A percentile compares a stretch with the other conserved stretches of the same genome.
Conservation (phyloP, 1,140 invertebrate species). For the Aphidius gifuensis region DNA sequence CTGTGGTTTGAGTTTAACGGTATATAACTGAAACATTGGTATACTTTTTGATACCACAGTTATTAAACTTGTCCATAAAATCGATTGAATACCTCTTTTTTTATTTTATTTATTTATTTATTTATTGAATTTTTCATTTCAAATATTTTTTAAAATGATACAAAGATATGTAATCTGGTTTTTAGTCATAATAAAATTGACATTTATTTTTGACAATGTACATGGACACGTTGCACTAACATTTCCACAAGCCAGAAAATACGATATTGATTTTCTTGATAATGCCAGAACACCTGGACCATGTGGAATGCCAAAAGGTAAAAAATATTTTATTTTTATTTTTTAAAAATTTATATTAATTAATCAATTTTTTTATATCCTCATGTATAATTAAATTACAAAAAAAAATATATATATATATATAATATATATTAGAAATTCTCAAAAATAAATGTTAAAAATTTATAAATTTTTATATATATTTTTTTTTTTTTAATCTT, state of each 20-base stretch:
- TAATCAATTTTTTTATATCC: background rate
- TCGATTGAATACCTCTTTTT: too few species aligned
- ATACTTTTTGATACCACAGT: background rate
- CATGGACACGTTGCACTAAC: slow-evolving; percentile 77
- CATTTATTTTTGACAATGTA: slow-evolving; percentile 34
- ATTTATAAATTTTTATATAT: too few species aligned
- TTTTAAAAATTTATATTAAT: background rate
- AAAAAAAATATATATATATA: background rate
- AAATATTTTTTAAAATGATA: slow-evolving; percentile 14
- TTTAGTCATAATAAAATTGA: slow-evolving; percentile 26
- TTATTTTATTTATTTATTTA: too few species aligned
- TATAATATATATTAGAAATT: background rate
- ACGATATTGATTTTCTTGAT: slow-evolving; percentile 91
- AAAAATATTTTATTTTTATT: slow-evolving; percentile 38
- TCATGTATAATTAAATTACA: slow-evolving; percentile 6
- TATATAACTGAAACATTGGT: slow-evolving; percentile 17
- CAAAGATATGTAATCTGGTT: slow-evolving; percentile 15
- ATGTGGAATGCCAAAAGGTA: slow-evolving; percentile 95
- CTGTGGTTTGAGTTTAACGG: slow-evolving; percentile 23
- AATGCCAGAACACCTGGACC: slow-evolving; percentile 84
- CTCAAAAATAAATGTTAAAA: too few species aligned
- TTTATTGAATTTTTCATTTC: too few species aligned
- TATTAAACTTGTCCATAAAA: too few species aligned
- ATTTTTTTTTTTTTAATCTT: too few species aligned
- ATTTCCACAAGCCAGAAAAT: slow-evolving; percentile 80